A percentile compares a stretch with the other conserved stretches of the same genome.
Evolutionary conservation across 2,797 vertebrate species (phyloP).

Genomic region (Chelidonichthys spinosus): DNA sequence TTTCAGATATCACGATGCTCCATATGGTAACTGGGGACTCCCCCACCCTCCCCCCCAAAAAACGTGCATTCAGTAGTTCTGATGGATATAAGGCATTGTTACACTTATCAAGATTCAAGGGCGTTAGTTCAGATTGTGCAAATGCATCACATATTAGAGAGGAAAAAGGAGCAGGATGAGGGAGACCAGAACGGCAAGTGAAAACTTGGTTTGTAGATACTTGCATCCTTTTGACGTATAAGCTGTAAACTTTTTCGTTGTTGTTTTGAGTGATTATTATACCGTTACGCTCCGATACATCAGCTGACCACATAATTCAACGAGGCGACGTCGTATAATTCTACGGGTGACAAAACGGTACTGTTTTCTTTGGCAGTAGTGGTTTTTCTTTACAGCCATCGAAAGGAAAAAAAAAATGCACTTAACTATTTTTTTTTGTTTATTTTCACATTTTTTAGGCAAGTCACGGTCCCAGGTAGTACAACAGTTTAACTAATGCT

Average conservation of each 20-base stretch:
- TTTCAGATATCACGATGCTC: constrained; percentile 74
- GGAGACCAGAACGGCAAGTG: constrained; percentile 53
- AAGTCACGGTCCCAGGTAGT: constrained; percentile 79
- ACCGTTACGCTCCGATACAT: constrained; percentile 58
- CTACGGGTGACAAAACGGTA: constrained; percentile 75
- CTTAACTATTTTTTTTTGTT: constrained; percentile 67
- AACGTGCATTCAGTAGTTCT: constrained; percentile 88
- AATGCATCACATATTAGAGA: constrained; percentile 76
- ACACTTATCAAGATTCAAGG: constrained; percentile 81
- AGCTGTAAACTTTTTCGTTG: constrained; percentile 78
- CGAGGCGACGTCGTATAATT: constrained; percentile 76
- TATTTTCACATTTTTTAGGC: constrained; percentile 87
- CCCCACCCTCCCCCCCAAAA: constrained; percentile 56
- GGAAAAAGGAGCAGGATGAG: constrained; percentile 44
- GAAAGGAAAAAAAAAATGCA: constrained; percentile 73
- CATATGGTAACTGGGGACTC: constrained; percentile 72
- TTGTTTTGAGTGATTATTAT: constrained; percentile 64
- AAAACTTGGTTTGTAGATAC: constrained; percentile 60
- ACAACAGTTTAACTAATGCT: constrained; percentile 93
- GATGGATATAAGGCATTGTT: constrained; percentile 90
- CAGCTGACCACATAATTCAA: constrained; percentile 62
- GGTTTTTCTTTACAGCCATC: constrained; percentile 90
- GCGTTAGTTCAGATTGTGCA: constrained; percentile 84
- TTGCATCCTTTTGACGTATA: constrained; percentile 72
- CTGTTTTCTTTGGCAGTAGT: constrained; percentile 98